phyloP scores from a whole-genome alignment of 2,797 vertebrate species.

The Pelochelys cantorii region DNA sequence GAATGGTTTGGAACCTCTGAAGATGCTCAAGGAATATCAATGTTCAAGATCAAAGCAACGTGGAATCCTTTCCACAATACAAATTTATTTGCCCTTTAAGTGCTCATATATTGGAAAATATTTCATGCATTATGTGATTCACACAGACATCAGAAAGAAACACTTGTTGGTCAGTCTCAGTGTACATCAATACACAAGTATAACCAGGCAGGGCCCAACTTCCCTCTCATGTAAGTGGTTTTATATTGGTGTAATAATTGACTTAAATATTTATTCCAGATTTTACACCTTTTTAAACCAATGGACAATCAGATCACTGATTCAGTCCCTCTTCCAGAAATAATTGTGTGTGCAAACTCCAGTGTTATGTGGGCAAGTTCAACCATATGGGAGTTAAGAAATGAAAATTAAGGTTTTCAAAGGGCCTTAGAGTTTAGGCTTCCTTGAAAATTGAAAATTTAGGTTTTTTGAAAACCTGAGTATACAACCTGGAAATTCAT shows the following conservation, averaged over 20 bases:
- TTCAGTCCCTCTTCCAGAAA: conserved; percentile 22
- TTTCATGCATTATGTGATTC: conserved; percentile 16
- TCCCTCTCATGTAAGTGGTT: conserved; percentile 8
- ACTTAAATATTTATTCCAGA: conserved; percentile 28
- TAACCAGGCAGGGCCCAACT: neutral
- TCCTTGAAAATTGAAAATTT: conserved; percentile 40
- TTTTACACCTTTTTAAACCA: neutral
- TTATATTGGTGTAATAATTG: conserved; percentile 30
- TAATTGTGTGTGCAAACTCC: conserved; percentile 19
- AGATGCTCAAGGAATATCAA: neutral
- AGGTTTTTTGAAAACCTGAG: conserved; percentile 53
- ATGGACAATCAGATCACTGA: conserved; percentile 21
- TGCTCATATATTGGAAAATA: neutral
- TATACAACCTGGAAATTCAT: conserved; percentile 30
- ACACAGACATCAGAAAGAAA: neutral
- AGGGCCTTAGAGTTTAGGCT: conserved; percentile 9
- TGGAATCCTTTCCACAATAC: neutral
- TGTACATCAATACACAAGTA: neutral
- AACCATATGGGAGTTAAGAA: conserved; percentile 4
- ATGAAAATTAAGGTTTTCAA: conserved; percentile 14
- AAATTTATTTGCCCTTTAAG: neutral
- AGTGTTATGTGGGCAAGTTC: neutral
- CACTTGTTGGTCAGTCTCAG: neutral
- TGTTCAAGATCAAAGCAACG: conserved; percentile 23
- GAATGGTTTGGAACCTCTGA: conserved; percentile 5